Evolutionary conservation across 2,797 vertebrate genomes (phyloP), one percentile per base, ranked within the genome.

Genomic region (Sebastes diaconus): DNA sequence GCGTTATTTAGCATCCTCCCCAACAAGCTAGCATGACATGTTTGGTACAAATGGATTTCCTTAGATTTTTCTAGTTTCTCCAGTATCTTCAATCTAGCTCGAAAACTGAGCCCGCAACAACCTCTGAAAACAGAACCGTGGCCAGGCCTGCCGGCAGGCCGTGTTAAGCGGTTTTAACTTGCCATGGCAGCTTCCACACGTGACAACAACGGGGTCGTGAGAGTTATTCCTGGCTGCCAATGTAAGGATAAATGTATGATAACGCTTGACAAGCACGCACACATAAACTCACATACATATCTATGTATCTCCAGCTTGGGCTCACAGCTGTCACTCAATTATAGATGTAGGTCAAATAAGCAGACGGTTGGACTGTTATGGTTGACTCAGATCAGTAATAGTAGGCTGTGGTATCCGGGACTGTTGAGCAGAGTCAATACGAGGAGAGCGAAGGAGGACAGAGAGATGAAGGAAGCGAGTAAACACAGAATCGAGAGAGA

Each of bases 271-370:
- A 54, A 65, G 13, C 1, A 1, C 20, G 42, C 55, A n/a, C 68
- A 39, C 20, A 24, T 11, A 24, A 13, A 55, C 50, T 64, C 59
- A 52, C 52, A 79, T 27, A 66, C 52, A 46, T 27, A 74, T 79
- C 34, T 68, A 25, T 71, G 36, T 29, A 52, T 69, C 25, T 83
- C 24, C 25, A 32, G 75, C 60, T 73, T 55, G 22, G 76, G 64
- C 10, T 77, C 80, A 66, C 84, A 79, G 82, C 80, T 87, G 89
- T 83, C 89, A 84, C 73, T 92, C 83, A 84, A 57, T 78, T 76
- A 77, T 7, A 85, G 80, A 91, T 87, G 69, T 86, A 83, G 89
- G 92, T 90, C 87, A 90, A 84, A 88, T n/a, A 57, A 83, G 73
- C 81, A 83, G 79, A 83, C 24, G 16, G 54, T 68, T 27, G 68